Percentiles rank a stretch among this genome's conserved stretches.
These are phyloP conservation scores for Plebejus anna DNA, from an alignment of 2,888 invertebrate species.

Conservation along the genomic window DNA sequence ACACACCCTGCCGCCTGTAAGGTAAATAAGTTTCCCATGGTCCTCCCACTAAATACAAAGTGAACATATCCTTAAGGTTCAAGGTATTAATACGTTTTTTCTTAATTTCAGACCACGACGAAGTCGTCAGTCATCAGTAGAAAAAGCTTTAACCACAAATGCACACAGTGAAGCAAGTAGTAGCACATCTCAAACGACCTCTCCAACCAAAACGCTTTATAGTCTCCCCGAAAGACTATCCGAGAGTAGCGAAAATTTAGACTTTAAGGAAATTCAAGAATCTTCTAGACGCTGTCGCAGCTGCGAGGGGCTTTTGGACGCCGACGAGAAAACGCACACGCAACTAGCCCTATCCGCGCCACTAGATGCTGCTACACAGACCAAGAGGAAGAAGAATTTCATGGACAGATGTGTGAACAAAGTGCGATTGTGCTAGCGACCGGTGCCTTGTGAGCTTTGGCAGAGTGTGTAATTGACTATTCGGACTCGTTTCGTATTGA, in stretches of 20 bases:
- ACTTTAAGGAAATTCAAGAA: conserved; percentile 56
- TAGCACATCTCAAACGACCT: conserved; percentile 63
- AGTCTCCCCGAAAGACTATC: conserved; percentile 69
- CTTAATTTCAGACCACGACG: conserved; percentile 61
- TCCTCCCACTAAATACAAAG: background rate
- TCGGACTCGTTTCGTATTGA: conserved; percentile 69
- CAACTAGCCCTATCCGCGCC: conserved; percentile 79
- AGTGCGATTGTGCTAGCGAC: conserved; percentile 86
- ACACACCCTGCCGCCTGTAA: conserved; percentile 77
- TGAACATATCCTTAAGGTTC: background rate
- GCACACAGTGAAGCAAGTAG: conserved; percentile 66
- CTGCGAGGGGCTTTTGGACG: conserved; percentile 82
- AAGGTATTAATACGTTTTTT: background rate
- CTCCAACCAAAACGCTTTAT: conserved; percentile 67
- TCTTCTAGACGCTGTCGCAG: conserved; percentile 77
- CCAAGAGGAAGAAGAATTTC: conserved; percentile 87
- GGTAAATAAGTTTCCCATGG: conserved; percentile 43
- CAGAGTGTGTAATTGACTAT: conserved; percentile 70
- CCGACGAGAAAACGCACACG: conserved; percentile 74
- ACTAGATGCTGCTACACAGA: conserved; percentile 78
- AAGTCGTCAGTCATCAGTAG: conserved; percentile 68
- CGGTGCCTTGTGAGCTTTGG: conserved; percentile 51
- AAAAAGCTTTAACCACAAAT: conserved; percentile 57
- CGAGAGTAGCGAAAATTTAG: conserved; percentile 64
- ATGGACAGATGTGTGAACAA: conserved; percentile 92